Percentiles rank a stretch among this genome's conserved stretches.
These are phyloP conservation scores for Eupithecia inturbata DNA, from an alignment of 2,888 invertebrate species.

Conservation along the genomic window DNA sequence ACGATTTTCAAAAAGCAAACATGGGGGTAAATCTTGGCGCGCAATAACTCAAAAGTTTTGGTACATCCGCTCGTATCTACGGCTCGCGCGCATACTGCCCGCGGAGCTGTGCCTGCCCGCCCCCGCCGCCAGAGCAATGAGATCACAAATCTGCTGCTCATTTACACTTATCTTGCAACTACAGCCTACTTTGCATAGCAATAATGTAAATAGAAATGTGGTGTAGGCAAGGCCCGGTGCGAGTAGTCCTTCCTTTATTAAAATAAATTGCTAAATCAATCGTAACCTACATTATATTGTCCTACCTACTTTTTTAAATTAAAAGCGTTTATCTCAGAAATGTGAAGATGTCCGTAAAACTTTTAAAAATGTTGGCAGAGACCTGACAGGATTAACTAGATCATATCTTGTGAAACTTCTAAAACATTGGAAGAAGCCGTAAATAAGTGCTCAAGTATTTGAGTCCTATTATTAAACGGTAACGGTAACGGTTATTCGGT, in stretches of 20 bases:
- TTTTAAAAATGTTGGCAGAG: neutral
- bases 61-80: conserved; percentile 47
- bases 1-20: conserved; percentile 24
- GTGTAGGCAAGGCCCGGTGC: conserved; percentile 27
- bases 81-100: conserved; percentile 65
- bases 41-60: conserved; percentile 25
- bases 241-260: neutral
- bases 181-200: conserved; percentile 51
- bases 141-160: neutral
- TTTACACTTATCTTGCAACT: conserved; percentile 60
- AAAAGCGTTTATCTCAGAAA: neutral
- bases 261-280: neutral
- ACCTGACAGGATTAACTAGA: neutral
- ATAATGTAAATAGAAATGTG: conserved; percentile 18
- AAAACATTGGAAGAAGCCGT: neutral
- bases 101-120: neutral
- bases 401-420: neutral
- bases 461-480: neutral
- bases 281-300: too few species aligned
- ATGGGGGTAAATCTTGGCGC: conserved; percentile 44
- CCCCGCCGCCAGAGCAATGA: neutral
- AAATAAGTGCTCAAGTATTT: neutral
- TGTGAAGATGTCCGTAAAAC: neutral
- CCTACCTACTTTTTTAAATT: too few species aligned
- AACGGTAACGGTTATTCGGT: too few species aligned